phyloP scores from a whole-genome alignment of 2,797 vertebrate genomes.

The Aphelocoma californica region DNA sequence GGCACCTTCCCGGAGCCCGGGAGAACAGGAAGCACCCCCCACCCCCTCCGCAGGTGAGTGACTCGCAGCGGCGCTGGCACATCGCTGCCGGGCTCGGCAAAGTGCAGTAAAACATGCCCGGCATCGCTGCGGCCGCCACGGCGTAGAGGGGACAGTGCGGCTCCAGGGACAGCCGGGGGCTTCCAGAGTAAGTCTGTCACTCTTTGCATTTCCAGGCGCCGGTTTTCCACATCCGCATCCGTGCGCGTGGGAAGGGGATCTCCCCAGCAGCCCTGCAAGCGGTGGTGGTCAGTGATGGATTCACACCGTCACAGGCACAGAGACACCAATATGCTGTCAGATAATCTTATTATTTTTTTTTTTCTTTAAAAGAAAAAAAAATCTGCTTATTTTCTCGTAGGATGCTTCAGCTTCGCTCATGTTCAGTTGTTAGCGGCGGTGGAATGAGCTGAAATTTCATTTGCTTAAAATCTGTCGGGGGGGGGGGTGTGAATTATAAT shows the following conservation, averaged over 20 bases:
- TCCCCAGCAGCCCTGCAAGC: background rate
- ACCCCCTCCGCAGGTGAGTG: slow-evolving; percentile 10
- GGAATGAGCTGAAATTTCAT: background rate
- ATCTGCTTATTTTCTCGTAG: background rate
- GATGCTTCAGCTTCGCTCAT: background rate
- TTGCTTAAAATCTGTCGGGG: background rate
- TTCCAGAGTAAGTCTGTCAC: slow-evolving; percentile 34
- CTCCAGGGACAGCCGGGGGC: slow-evolving; percentile 40
- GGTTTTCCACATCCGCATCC: background rate
- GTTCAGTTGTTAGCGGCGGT: background rate
- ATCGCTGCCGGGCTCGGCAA: slow-evolving; percentile 5
- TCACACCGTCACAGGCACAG: background rate
- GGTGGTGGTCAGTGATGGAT: background rate
- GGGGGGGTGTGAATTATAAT: background rate
- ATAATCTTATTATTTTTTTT: background rate
- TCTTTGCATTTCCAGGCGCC: slow-evolving; percentile 2
- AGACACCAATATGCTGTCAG: background rate
- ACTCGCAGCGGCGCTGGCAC: slow-evolving; percentile 4
- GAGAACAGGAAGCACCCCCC: background rate
- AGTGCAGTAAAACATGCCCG: slow-evolving; percentile 36
- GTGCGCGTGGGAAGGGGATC: background rate
- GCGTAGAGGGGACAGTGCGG: background rate
- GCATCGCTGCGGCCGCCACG: background rate
- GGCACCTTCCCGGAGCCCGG: background rate
- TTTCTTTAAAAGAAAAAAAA: background rate